phyloP scores from a whole-genome alignment of 2,888 invertebrate species.

The Eubasilissa splendida region DNA sequence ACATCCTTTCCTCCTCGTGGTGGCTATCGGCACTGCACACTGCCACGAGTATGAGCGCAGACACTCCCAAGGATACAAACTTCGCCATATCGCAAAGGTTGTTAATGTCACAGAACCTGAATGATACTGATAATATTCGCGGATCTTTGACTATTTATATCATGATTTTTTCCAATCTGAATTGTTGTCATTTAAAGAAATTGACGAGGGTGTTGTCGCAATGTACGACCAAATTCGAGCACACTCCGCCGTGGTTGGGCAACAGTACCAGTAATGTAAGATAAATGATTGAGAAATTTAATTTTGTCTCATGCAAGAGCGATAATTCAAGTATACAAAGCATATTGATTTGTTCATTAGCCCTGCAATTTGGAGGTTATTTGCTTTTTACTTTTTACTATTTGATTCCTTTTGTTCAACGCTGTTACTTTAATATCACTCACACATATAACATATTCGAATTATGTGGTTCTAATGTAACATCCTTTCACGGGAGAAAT shows the following conservation, averaged over 20 bases:
- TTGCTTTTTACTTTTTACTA: no score
- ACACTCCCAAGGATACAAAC: constrained; percentile 32
- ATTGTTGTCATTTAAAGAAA: constrained; percentile 49
- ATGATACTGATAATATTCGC: constrained; percentile 43
- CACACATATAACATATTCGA: no score
- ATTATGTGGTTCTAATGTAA: no score
- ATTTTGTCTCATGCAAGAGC: constrained; percentile 43
- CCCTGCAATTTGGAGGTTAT: not conserved
- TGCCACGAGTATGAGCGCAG: constrained; percentile 28
- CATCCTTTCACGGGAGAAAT: no score
- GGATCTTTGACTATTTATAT: constrained; percentile 53
- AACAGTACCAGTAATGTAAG: constrained; percentile 43
- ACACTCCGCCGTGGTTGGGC: constrained; percentile 48
- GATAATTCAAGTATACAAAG: constrained; percentile 44
- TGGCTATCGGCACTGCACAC: constrained; percentile 64
- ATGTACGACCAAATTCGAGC: constrained; percentile 50
- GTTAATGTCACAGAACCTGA: constrained; percentile 42
- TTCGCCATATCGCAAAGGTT: constrained; percentile 39
- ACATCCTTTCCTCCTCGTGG: constrained; percentile 71
- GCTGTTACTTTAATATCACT: no score
- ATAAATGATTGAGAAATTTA: constrained; percentile 50
- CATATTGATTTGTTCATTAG: constrained; percentile 1
- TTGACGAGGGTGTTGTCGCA: constrained; percentile 54
- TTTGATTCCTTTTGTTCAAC: not conserved
- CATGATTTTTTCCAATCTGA: constrained; percentile 36